Evolutionary conservation across 2,888 invertebrate species (phyloP).

Genomic region (Lycocerus yunnanus): DNA sequence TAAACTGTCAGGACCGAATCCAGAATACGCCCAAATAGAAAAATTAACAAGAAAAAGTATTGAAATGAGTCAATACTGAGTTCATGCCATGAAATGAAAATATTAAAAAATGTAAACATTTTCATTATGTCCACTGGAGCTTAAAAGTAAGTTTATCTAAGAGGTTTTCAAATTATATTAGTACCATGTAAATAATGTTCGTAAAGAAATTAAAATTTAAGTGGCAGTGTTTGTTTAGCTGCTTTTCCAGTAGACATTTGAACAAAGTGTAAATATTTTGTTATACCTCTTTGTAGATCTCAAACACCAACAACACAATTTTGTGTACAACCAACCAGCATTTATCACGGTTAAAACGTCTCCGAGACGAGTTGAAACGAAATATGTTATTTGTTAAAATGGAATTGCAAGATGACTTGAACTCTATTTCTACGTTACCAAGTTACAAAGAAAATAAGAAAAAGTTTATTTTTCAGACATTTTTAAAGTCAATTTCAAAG

Average conservation of each 20-base stretch:
- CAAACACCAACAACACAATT: slow-evolving; percentile 3
- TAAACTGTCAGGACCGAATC: too few species aligned
- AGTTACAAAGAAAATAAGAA: slow-evolving; percentile 5
- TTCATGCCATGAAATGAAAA: too few species aligned
- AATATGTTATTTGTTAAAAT: slow-evolving; percentile 14
- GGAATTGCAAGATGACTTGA: slow-evolving; percentile 18
- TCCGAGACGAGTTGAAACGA: slow-evolving; percentile 14
- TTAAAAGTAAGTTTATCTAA: background rate
- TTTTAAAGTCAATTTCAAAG: slow-evolving; percentile 14
- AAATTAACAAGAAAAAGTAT: too few species aligned
- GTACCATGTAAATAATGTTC: background rate
- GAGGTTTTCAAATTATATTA: background rate
- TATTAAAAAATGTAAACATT: background rate
- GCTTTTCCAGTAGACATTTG: background rate
- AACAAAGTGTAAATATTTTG: slow-evolving; percentile 1
- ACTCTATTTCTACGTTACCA: slow-evolving; percentile 16
- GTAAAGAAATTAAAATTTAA: background rate
- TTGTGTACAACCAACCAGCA: background rate
- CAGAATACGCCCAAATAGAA: too few species aligned
- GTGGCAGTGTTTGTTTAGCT: background rate
- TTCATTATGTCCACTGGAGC: background rate
- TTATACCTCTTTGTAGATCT: slow-evolving; percentile 3
- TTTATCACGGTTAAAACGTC: slow-evolving; percentile 15
- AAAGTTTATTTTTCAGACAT: slow-evolving; percentile 10
- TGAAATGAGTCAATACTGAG: too few species aligned